These are phyloP conservation scores for Erannis defoliaria DNA, from an alignment of 2,888 invertebrate species.

Conservation along the genomic window DNA sequence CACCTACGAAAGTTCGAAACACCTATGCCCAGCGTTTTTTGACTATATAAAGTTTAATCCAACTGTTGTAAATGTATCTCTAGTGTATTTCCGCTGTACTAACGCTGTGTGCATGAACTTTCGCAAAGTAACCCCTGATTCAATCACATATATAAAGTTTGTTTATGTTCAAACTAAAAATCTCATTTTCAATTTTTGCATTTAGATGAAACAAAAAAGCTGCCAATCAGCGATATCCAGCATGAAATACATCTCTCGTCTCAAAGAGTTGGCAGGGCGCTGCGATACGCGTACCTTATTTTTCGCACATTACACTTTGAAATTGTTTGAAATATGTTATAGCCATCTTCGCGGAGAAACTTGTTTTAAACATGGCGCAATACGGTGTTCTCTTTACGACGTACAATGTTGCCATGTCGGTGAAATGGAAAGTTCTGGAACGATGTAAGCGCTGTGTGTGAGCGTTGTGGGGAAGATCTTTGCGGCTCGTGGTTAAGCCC, in stretches of 20 bases:
- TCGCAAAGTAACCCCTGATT: too few species aligned
- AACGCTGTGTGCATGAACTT: too few species aligned
- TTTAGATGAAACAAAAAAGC: too few species aligned
- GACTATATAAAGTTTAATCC: too few species aligned
- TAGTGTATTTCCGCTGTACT: too few species aligned
- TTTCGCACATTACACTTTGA: conserved; percentile 83
- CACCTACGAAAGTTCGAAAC: too few species aligned
- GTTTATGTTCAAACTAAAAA: too few species aligned
- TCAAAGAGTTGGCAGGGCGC: conserved; percentile 47
- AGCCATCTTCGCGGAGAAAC: conserved; percentile 65
- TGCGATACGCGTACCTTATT: conserved; percentile 78
- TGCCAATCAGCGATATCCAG: conserved; percentile 47
- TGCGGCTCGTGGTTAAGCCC: conserved; percentile 6
- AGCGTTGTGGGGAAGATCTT: conserved; percentile 13
- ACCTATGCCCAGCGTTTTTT: too few species aligned
- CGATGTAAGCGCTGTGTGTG: conserved; percentile 11
- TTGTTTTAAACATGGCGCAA: conserved; percentile 55
- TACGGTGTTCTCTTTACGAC: conserved; percentile 31
- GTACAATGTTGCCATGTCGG: conserved; percentile 26
- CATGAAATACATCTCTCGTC: conserved; percentile 35
- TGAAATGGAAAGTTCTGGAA: conserved; percentile 27
- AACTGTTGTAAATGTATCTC: too few species aligned
- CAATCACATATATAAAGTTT: too few species aligned
- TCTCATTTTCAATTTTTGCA: too few species aligned
- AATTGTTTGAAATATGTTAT: conserved; percentile 82